Conservation (phyloP, 2,113 vertebrate species). For the human (Homo sapiens) region DNA sequence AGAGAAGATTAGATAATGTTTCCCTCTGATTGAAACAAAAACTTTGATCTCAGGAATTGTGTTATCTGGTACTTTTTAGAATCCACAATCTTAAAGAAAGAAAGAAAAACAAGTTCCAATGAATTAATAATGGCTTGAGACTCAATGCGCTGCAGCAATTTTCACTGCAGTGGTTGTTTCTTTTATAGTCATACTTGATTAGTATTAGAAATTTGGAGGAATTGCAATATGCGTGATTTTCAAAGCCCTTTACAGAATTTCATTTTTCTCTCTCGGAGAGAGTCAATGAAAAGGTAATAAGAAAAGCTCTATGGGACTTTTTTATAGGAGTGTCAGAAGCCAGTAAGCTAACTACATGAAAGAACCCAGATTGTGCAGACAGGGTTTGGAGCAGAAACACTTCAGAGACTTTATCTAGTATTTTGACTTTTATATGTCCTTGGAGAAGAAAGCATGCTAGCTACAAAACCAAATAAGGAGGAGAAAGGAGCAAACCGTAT, state of each 20-base stretch:
- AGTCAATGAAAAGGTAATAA: conserved; percentile 75
- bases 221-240: conserved; percentile 65
- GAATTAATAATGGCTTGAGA: conserved; percentile 70
- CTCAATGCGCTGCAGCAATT: conserved; percentile 37
- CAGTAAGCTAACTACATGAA: conserved; percentile 71
- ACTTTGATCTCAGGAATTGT: conserved; percentile 62
- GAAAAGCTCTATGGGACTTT: conserved; percentile 67
- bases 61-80: conserved; percentile 50
- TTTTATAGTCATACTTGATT: conserved; percentile 67
- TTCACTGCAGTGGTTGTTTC: conserved; percentile 45
- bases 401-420: conserved; percentile 64
- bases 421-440: conserved; percentile 66
- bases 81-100: conserved; percentile 55
- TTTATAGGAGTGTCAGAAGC: conserved; percentile 66
- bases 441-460: conserved; percentile 58
- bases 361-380: conserved; percentile 56
- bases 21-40: conserved; percentile 59
- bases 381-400: conserved; percentile 47
- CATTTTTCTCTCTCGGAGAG: conserved; percentile 62
- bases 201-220: conserved; percentile 74
- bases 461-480: conserved; percentile 53
- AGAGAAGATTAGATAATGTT: background rate
- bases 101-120: conserved; percentile 47
- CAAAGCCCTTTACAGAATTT: conserved; percentile 69
- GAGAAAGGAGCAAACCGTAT: conserved; percentile 52